Percentiles rank a stretch among this genome's conserved stretches.
Conservation (phyloP, 2,888 invertebrate genomes). For the Mythimna loreyi region DNA sequence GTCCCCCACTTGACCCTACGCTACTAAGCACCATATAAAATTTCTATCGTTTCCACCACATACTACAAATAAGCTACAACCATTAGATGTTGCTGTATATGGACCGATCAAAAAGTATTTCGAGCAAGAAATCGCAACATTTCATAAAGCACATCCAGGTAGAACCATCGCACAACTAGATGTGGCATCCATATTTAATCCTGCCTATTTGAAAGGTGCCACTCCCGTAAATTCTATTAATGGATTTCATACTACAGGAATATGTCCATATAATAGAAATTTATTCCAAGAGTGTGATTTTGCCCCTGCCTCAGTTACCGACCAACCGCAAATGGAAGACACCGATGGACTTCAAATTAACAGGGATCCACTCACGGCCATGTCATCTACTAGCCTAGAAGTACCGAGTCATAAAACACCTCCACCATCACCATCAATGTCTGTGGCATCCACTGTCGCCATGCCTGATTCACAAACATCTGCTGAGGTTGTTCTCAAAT, state of each 20-base stretch:
- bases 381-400: constrained; percentile 2
- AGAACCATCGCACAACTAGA: background rate
- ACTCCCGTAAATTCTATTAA: background rate
- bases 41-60: constrained; percentile 58
- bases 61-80: constrained; percentile 42
- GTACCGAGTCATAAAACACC: constrained; percentile 5
- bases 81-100: constrained; percentile 53
- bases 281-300: constrained; percentile 4
- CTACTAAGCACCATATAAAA: too few species aligned
- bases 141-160: background rate
- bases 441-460: constrained; percentile 5
- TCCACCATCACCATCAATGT: constrained; percentile 6
- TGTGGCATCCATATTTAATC: background rate
- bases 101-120: constrained; percentile 54
- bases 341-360: constrained; percentile 2
- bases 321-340: constrained; percentile 4
- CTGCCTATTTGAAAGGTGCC: background rate
- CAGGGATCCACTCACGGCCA: constrained; percentile 4
- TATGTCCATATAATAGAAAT: constrained; percentile 1
- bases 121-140: constrained; percentile 27
- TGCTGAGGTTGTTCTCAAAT: constrained; percentile 5
- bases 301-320: constrained; percentile 6
- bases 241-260: constrained; percentile 1
- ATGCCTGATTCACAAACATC: constrained; percentile 5
- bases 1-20: too few species aligned